Percentiles rank a stretch among this genome's conserved stretches.
Conservation (phyloP, 2,113 vertebrate species). For the Platysternon megacephalum region DNA sequence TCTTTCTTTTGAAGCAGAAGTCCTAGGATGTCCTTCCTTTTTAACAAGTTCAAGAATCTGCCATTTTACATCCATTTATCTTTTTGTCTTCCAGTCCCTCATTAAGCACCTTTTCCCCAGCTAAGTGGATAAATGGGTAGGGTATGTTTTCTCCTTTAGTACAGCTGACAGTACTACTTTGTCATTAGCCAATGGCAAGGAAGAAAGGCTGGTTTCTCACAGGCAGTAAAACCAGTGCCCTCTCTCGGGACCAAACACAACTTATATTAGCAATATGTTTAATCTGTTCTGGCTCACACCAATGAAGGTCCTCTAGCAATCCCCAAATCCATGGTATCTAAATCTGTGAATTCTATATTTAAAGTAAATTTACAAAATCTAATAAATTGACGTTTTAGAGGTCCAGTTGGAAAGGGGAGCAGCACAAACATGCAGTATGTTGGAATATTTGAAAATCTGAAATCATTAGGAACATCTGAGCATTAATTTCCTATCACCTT, state of each 20-base stretch:
- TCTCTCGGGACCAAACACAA: neutral
- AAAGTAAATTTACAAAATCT: slow-evolving; percentile 7
- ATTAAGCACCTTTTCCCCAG: neutral
- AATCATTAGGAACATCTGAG: neutral
- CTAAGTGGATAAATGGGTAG: neutral
- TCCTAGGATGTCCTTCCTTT: neutral
- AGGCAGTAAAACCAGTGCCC: neutral
- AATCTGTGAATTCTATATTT: neutral
- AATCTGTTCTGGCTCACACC: slow-evolving; percentile 30
- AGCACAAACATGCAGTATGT: neutral
- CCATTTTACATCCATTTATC: neutral
- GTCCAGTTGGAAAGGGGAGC: slow-evolving; percentile 10
- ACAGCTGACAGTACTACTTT: neutral
- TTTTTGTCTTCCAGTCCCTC: neutral
- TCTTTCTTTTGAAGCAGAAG: neutral
- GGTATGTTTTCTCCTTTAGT: neutral
- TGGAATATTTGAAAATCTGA: neutral
- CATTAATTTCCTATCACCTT: neutral
- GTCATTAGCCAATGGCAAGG: neutral
- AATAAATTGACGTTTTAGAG: neutral
- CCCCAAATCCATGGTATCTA: slow-evolving; percentile 34
- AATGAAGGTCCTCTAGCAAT: slow-evolving; percentile 27
- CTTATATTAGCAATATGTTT: neutral
- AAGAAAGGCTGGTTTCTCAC: neutral
- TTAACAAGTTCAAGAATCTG: neutral